These are phyloP conservation scores for Spodoptera picta DNA, from an alignment of 2,888 invertebrate genomes.

Conservation along the genomic window DNA sequence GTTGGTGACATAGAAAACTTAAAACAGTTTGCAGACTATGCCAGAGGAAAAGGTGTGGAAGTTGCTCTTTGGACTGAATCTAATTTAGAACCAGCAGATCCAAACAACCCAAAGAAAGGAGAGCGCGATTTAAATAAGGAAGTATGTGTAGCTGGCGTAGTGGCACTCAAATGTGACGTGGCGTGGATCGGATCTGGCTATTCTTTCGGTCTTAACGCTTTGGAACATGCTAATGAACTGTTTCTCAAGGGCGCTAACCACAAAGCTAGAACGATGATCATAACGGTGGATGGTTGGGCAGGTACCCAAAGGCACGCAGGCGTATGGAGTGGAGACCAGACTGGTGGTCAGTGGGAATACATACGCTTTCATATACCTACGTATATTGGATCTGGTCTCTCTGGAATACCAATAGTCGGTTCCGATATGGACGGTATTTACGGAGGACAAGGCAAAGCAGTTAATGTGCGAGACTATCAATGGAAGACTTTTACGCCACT, in stretches of 20 bases:
- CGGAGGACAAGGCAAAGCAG: slow-evolving; percentile 71
- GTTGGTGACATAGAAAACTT: slow-evolving; percentile 81
- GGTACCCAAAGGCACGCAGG: slow-evolving; percentile 82
- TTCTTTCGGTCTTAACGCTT: slow-evolving; percentile 79
- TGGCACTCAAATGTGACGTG: slow-evolving; percentile 83
- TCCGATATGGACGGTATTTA: slow-evolving; percentile 86
- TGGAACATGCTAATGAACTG: slow-evolving; percentile 75
- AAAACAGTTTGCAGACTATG: slow-evolving; percentile 74
- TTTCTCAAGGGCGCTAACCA: slow-evolving; percentile 67
- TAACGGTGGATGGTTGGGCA: slow-evolving; percentile 85
- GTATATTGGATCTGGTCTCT: slow-evolving; percentile 80
- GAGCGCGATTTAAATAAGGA: slow-evolving; percentile 81
- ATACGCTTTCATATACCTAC: slow-evolving; percentile 85
- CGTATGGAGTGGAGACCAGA: slow-evolving; percentile 84
- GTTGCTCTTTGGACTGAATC: slow-evolving; percentile 83
- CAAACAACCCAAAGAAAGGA: slow-evolving; percentile 79
- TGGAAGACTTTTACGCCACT: slow-evolving; percentile 85
- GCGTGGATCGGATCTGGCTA: slow-evolving; percentile 84
- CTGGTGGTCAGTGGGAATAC: slow-evolving; percentile 84
- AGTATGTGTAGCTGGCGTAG: slow-evolving; percentile 74
- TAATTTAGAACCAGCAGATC: slow-evolving; percentile 77
- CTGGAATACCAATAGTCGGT: slow-evolving; percentile 80
- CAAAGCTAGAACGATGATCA: slow-evolving; percentile 72
- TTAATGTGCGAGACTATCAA: slow-evolving; percentile 82
- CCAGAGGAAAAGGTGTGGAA: slow-evolving; percentile 76